Base-by-base conservation (phyloP, 2,797 vertebrate genomes). In the Syndactyla subalaris region DNA sequence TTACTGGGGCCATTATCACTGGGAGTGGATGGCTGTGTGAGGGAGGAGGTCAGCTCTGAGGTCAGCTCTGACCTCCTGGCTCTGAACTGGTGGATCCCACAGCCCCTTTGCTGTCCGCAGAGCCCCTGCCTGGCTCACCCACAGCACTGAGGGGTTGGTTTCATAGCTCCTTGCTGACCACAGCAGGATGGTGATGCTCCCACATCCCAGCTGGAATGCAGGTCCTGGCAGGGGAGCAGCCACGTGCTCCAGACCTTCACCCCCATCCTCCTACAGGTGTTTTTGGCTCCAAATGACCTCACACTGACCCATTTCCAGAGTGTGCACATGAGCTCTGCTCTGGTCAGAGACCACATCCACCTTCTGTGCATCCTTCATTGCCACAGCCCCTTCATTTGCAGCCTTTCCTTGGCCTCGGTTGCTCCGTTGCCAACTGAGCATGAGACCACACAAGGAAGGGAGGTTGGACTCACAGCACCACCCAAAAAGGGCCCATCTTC, bases 361-460 rank as follows among this genome's bases (percentile, higher is more conserved):
- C 39, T 73, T 38, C 65, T 32, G 20, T 3, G 38, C 43, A 22
- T 29, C 59, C 45, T 77, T 46, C 57, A 13, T 43, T 71, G 66
- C 30, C 29, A 4, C 58, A 16, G 1, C 55, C 62, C 58, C 27
- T 38, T 20, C 1, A 9, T 39, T 30, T 58, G 12, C 11, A 54
- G 66, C 70, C 58, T 80, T 23, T 70, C 63, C 68, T 39, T 30
- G 54, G 14, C 39, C 73, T 52, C 1, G 0, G 59, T 78, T 32
- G 9, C 19, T 48, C 49, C 7, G 0, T 2, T 5, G 3, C 27
- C 19, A 32, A 14, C 36, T 62, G 55, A n/a, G 1, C 27, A n/a
- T 0, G 8, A 86, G 90, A 26, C 65, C 91, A 75, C 84, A 21
- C 49, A 70, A 5, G 39, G 15, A 23, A 26, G 17, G 39, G 30